Base-by-base conservation (phyloP, 2,797 vertebrate genomes). In the Sitta carolinensis region DNA sequence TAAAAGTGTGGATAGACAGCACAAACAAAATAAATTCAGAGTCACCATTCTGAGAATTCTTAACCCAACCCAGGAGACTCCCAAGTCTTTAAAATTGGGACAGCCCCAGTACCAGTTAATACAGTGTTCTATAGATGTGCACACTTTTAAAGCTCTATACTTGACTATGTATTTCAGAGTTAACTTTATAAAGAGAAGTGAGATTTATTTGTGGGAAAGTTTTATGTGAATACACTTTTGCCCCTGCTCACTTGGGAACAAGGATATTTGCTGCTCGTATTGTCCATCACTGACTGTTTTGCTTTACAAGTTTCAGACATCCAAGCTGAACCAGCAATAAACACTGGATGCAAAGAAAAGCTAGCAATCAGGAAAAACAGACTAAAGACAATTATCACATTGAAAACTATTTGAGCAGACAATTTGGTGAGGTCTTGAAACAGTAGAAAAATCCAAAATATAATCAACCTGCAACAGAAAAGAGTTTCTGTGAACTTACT, bases 301-400 rank as follows among this genome's bases (percentile, higher is more conserved):
- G 58, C 30, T 92, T 94, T 61, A 54, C 66, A 86, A 77, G 10
- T 72, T 92, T 85, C 42, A 92, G 69, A 51, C 43, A 68, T 52
- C 40, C 54, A 88, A 93, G 62, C n/a, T 80, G 66, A 87, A 88
- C 15, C 43, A 93, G 93, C 25, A 74, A 40, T 63, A 89, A 84
- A 61, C 2, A 30, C 5, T 36, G 45, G 32, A 59, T 73, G 22
- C 18, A 86, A 81, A 83, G 47, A 66, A 93, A 32, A 93, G 29
- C 7, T 30, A 86, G 43, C 16, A 70, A 51, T 57, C 30, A 75
- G 42, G 68, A 77, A 32, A 87, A 67, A 73, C 4, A 52, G 27
- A 36, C 18, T 29, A 11, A 64, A 52, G 30, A 68, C 23, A 74
- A 77, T 19, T 15, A 6, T 69, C 29, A 34, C 5, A 43, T 26